These are phyloP conservation scores for Diabrotica balteata DNA, from an alignment of 2,888 invertebrate genomes.

Conservation along the genomic window DNA sequence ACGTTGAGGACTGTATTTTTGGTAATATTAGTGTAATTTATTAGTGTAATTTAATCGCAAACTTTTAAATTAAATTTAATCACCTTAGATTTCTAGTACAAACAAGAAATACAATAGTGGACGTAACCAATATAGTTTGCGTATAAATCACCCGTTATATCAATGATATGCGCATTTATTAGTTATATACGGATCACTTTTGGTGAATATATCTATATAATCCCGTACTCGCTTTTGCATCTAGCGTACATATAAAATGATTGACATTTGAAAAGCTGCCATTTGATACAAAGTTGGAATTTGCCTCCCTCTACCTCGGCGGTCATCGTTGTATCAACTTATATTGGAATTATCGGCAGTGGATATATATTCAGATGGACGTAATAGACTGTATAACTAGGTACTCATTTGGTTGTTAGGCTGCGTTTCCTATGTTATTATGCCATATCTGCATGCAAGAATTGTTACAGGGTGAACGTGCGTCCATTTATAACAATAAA, in stretches of 20 bases:
- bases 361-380: slow-evolving; percentile 8
- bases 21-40: too few species aligned
- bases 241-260: slow-evolving; percentile 18
- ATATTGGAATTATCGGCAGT: slow-evolving; percentile 16
- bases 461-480: neutral
- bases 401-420: slow-evolving; percentile 11
- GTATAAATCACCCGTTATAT: neutral
- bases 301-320: slow-evolving; percentile 6
- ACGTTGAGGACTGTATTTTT: too few species aligned
- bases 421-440: slow-evolving; percentile 10
- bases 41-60: too few species aligned
- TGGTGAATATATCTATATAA: slow-evolving; percentile 17
- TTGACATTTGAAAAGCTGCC: slow-evolving; percentile 29
- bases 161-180: slow-evolving; percentile 3
- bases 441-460: slow-evolving; percentile 4
- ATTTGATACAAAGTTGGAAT: slow-evolving; percentile 22
- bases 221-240: slow-evolving; percentile 14
- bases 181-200: slow-evolving; percentile 8
- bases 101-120: too few species aligned
- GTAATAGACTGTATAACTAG: slow-evolving; percentile 16
- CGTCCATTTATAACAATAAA: too few species aligned
- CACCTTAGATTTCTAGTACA: too few species aligned
- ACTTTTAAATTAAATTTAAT: too few species aligned
- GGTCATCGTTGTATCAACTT: slow-evolving; percentile 20
- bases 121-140: neutral